A percentile compares a stretch with the other conserved stretches of the same genome.
phyloP scores from a whole-genome alignment of 2,797 vertebrate genomes.

The Leptoclinus maculatus region DNA sequence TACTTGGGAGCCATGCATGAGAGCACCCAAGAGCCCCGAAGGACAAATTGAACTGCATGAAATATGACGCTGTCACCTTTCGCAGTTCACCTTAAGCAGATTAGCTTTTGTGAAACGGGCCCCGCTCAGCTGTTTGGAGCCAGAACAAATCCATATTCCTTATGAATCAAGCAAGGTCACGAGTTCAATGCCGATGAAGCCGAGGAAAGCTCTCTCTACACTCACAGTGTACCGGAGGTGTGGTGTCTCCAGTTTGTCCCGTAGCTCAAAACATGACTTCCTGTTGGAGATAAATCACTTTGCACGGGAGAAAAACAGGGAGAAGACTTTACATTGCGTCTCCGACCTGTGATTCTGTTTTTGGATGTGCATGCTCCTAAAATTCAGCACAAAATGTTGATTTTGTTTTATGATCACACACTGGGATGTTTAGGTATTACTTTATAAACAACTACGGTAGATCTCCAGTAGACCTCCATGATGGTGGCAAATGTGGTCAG shows the following conservation, averaged over 20 bases:
- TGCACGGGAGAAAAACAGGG: neutral
- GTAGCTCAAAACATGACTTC: neutral
- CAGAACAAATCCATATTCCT: neutral
- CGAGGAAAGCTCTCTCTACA: no score
- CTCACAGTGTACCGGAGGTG: no score
- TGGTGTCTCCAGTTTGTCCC: neutral
- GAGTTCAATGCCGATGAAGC: neutral
- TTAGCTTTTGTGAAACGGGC: neutral
- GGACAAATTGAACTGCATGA: neutral
- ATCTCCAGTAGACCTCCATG: slow-evolving; percentile 9
- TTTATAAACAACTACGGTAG: neutral
- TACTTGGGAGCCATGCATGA: neutral
- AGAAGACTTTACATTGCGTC: neutral
- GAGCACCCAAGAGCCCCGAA: neutral
- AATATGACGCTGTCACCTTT: neutral
- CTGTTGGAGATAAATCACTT: neutral
- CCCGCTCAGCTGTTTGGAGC: neutral
- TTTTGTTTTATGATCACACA: neutral
- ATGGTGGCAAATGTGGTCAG: neutral
- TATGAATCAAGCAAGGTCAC: neutral
- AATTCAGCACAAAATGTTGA: neutral
- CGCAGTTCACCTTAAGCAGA: neutral
- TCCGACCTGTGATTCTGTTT: neutral
- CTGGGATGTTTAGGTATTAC: neutral
- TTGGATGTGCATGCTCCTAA: slow-evolving; percentile 9